Evolutionary conservation across 2,113 vertebrate genomes (phyloP), one percentile per base, ranked within the genome.

Genomic region (Misgurnus anguillicaudatus): DNA sequence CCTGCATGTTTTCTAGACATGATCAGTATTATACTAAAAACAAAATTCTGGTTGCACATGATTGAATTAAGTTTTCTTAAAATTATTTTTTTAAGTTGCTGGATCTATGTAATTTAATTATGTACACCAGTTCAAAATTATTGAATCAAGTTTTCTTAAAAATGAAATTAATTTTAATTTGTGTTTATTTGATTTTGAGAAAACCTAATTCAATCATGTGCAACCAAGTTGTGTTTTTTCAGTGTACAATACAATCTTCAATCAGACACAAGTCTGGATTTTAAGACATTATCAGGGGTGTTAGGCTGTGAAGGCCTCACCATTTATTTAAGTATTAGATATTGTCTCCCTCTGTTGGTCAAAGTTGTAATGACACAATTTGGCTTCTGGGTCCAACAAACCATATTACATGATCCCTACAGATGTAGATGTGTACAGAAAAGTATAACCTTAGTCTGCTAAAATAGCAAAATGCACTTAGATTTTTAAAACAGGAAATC

Each of bases 291-390:
- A 47, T 36, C 31, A 55, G 24, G 38, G 62, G 62, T 68, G 66
- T 51, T 13, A 4, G 24, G 48, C 53, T 39, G 9, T 16, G 53
- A 70, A 31, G 21, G 24, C 10, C 65, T 2, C 19, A 47, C 39
- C 41, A 42, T 67, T n/a, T 47, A 5, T 47, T 51, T 14, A 48
- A 36, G 14, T 53, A n/a, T 60, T 6, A 60, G 45, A 24, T 1
- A 61, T 62, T 61, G 72, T 61, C 39, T 74, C 58, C 72, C 45
- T 74, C 72, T 74, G 36, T 41, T 74, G 72, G 72, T 60, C 6
- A 42, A 9, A 16, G 21, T 21, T 73, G 70, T 41, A 42, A 4
- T 24, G 39, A 41, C 53, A 72, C 17, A 31, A 17, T 31, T 2
- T 17, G 14, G 9, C 10, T 13, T 51, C 67, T 69, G 42, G 8